These are phyloP conservation scores for Anolis carolinensis DNA, from an alignment of 2,113 vertebrate species.

Conservation along the genomic window DNA sequence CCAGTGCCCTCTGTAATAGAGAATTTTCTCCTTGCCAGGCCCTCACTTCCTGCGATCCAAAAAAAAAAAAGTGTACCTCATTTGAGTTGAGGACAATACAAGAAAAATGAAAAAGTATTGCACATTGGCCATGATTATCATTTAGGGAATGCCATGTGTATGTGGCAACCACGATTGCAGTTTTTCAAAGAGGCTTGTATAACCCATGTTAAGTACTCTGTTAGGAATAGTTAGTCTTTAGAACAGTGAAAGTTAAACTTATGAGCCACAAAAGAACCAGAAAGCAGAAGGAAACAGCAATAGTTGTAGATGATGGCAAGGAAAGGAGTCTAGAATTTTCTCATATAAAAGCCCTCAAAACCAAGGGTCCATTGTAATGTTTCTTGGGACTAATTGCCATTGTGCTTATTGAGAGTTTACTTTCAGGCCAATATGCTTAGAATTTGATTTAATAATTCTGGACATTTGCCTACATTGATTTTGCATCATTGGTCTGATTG, in stretches of 20 bases:
- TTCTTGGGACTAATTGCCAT: neutral
- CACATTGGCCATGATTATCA: slow-evolving; percentile 36
- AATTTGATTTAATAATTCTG: neutral
- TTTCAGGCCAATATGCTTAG: neutral
- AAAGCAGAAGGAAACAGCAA: neutral
- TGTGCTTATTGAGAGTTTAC: neutral
- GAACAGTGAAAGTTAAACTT: slow-evolving; percentile 54
- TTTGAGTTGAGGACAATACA: neutral
- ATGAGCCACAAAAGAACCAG: neutral
- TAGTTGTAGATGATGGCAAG: neutral
- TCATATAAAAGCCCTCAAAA: neutral
- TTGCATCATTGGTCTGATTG: neutral
- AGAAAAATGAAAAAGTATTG: slow-evolving; percentile 7
- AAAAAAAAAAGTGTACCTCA: neutral
- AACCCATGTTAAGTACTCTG: neutral
- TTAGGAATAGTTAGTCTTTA: slow-evolving; percentile 32
- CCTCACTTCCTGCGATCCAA: slow-evolving; percentile 83
- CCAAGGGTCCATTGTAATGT: neutral
- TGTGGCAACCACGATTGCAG: slow-evolving; percentile 16
- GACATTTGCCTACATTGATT: neutral
- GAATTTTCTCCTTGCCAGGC: slow-evolving; percentile 87
- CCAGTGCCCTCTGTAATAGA: slow-evolving; percentile 76
- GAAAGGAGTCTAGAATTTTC: slow-evolving; percentile 29
- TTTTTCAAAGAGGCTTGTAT: slow-evolving; percentile 16
- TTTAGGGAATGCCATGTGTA: slow-evolving; percentile 24